Evolutionary conservation across 2,888 invertebrate genomes (phyloP).

Genomic region (Drosophila neotestacea): DNA sequence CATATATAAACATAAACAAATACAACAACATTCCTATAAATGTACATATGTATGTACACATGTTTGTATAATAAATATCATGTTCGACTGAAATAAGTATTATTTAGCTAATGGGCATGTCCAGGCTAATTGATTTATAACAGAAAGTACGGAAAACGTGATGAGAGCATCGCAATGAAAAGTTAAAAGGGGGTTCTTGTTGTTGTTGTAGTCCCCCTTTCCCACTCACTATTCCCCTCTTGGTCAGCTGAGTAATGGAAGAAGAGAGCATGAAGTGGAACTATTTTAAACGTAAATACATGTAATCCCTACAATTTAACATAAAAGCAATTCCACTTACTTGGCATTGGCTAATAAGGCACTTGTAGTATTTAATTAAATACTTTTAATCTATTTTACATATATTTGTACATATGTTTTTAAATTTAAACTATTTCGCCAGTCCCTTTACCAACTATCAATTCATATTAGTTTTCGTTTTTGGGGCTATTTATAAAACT

Average conservation of each 20-base stretch:
- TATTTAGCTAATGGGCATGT: constrained; percentile 2
- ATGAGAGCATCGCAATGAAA: constrained; percentile 15
- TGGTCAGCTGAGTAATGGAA: background rate
- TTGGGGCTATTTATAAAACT: constrained; percentile 16
- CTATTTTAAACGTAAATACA: background rate
- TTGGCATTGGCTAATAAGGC: constrained; percentile 21
- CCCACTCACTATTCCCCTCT: background rate
- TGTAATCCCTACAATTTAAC: background rate
- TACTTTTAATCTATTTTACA: background rate
- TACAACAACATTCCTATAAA: too few species aligned
- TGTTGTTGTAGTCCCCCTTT: background rate
- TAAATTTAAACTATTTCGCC: constrained; percentile 7
- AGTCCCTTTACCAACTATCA: background rate
- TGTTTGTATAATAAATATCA: background rate
- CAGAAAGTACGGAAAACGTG: constrained; percentile 29
- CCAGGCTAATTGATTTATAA: constrained; percentile 50
- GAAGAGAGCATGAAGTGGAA: background rate
- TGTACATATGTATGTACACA: background rate
- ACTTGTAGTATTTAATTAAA: constrained; percentile 10
- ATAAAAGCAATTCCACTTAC: constrained; percentile 11
- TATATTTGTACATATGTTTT: background rate
- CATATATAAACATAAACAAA: background rate
- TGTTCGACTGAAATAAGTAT: constrained; percentile 3
- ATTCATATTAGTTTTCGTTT: constrained; percentile 4
- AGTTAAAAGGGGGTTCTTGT: background rate